These are phyloP conservation scores for Cynopterus brachyotis DNA, from an alignment of 2,113 vertebrate genomes.

Conservation along the genomic window DNA sequence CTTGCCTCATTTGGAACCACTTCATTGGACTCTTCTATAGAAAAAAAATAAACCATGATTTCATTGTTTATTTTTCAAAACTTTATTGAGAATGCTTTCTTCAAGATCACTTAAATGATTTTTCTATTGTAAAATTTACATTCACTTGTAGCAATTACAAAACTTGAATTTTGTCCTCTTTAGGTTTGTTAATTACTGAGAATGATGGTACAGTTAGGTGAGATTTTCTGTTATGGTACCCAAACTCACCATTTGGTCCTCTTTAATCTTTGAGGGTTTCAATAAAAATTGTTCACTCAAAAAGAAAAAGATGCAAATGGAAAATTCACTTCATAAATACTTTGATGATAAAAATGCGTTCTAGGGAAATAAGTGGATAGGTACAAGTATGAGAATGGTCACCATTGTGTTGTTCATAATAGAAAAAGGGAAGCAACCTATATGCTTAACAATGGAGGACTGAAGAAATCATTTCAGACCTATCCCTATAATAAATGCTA, in stretches of 20 bases:
- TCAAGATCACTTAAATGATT: neutral
- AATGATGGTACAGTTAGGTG: slow-evolving; percentile 71
- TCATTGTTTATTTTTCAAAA: slow-evolving; percentile 42
- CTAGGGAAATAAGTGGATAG: neutral
- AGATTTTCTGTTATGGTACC: slow-evolving; percentile 71
- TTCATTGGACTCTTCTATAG: slow-evolving; percentile 90
- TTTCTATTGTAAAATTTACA: slow-evolving; percentile 49
- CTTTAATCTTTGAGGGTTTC: slow-evolving; percentile 74
- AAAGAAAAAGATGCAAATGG: neutral
- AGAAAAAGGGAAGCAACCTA: neutral
- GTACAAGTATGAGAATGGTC: neutral
- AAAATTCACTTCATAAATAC: neutral
- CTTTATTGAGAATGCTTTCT: neutral
- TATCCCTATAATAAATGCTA: neutral
- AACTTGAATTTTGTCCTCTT: slow-evolving; percentile 75
- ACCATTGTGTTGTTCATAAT: neutral
- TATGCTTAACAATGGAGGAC: neutral
- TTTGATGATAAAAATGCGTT: neutral
- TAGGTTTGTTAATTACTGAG: slow-evolving; percentile 72
- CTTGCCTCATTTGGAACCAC: slow-evolving; percentile 86
- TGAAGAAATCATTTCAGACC: neutral
- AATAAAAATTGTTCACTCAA: slow-evolving; percentile 66
- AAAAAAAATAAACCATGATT: slow-evolving; percentile 59
- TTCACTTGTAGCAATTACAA: slow-evolving; percentile 69
- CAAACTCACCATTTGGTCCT: slow-evolving; percentile 69